Base-by-base conservation (phyloP, 2,113 vertebrate species). In the Miniopterus natalensis region DNA sequence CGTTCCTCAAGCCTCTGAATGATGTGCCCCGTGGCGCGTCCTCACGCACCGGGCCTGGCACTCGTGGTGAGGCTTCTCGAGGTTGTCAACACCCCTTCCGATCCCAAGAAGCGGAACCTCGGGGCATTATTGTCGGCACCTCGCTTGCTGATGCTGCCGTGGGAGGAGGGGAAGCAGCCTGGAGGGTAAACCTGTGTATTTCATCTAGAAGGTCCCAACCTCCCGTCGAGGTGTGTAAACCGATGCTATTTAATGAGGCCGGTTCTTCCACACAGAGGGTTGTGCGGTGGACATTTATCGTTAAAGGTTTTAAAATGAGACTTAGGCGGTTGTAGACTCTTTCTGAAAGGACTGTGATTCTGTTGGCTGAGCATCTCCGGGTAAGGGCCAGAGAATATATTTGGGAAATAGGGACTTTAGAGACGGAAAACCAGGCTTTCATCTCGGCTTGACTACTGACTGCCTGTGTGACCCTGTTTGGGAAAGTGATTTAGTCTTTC, bases 21-120 rank as follows among this genome's bases (percentile, higher is more conserved):
- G 36, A 12, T 27, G 88, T 45, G 1, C 57, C 81, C 59, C 45
- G 3, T 86, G 84, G 57, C 57, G 77, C 95, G 90, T 63, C 59
- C 40, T 92, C 94, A 92, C 17, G 21, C 3, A 1, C 27, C 3
- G 3, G 75, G 84, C 75, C 75, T 96, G 8, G 2, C 20, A 15
- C 70, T 96, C 96, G 25, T n/a, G 57, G 47, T 20, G 42, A 66
- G 61, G 51, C 93, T 83, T 95, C 78, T 83, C 47, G 90, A 94
- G 90, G 74, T 2, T 96, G 42, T 94, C 40, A 14, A 15, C 78
- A 71, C 21, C 23, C 57, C 29, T 89, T 63, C 87, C 42, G 27
- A 40, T 20, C 6, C 13, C 59, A 81, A 59, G 31, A 49, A 27
- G 14, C 1, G 1, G 1, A 3, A 25, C 47, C 88, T 89, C 13